These are phyloP conservation scores for Proisotoma minuta DNA, from an alignment of 2,888 invertebrate species.

Conservation along the genomic window DNA sequence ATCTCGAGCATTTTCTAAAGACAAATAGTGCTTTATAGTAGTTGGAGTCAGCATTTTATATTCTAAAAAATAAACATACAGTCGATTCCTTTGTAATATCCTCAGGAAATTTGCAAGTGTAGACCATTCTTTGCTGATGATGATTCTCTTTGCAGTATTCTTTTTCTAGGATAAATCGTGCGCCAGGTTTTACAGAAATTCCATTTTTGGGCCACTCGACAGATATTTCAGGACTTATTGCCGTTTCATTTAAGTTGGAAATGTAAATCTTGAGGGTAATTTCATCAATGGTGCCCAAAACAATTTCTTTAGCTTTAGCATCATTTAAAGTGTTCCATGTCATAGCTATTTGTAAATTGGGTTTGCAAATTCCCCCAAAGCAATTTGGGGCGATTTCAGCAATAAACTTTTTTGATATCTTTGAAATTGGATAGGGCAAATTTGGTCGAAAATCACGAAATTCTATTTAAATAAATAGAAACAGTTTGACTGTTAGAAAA, in stretches of 20 bases:
- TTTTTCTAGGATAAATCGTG: neutral
- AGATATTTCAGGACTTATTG: neutral
- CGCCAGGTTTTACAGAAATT: neutral
- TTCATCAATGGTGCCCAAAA: slow-evolving; percentile 6
- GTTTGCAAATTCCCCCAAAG: slow-evolving; percentile 10
- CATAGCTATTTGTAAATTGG: neutral
- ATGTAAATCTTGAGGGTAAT: slow-evolving; percentile 10
- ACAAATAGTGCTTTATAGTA: no score
- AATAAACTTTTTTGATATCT: neutral
- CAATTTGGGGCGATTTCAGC: slow-evolving; percentile 7
- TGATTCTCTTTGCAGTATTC: neutral
- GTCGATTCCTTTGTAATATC: neutral
- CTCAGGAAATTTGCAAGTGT: neutral
- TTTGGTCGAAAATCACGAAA: neutral
- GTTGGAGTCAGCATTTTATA: no score
- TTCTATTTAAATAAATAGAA: no score
- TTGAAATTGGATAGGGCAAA: neutral
- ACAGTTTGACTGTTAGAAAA: neutral
- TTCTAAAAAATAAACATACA: neutral
- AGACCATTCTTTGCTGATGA: neutral
- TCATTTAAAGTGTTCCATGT: neutral
- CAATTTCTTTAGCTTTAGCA: neutral
- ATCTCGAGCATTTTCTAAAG: neutral
- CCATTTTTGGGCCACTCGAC: slow-evolving; percentile 12
- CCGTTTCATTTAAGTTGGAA: slow-evolving; percentile 17